Percentiles rank a stretch among this genome's conserved stretches.
These are phyloP conservation scores for Harpagus bidentatus DNA, from an alignment of 2,113 vertebrate genomes.

Conservation along the genomic window DNA sequence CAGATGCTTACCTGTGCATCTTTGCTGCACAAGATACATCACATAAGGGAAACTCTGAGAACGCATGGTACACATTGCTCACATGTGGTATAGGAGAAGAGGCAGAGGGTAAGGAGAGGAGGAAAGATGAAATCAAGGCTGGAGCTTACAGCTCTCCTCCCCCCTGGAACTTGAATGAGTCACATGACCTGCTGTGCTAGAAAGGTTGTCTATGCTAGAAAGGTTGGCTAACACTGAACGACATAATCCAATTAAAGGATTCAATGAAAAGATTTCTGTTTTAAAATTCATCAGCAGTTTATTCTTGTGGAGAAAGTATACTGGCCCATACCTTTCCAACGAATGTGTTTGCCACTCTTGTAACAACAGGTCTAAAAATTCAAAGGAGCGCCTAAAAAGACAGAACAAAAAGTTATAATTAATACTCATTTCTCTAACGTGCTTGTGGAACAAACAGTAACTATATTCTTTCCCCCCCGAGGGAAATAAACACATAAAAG, in stretches of 20 bases:
- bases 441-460: neutral
- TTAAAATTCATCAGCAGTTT: neutral
- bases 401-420: neutral
- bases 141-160: neutral
- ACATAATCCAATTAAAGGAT: neutral
- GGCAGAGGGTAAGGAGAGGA: neutral
- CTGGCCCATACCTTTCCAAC: slow-evolving; percentile 84
- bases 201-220: neutral
- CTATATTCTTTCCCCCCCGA: neutral
- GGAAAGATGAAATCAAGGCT: neutral
- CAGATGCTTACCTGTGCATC: neutral
- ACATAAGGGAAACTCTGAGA: neutral
- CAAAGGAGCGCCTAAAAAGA: slow-evolving; percentile 84
- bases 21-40: neutral
- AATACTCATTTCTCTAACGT: neutral
- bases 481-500: neutral
- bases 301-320: neutral
- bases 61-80: neutral
- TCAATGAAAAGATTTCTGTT: neutral
- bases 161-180: neutral
- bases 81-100: accelerated
- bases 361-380: slow-evolving; percentile 89
- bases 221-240: neutral
- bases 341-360: slow-evolving; percentile 90
- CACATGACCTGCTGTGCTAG: neutral